These are phyloP conservation scores for Heliconius eleuchia DNA, from an alignment of 1,140 invertebrate species.

Conservation along the genomic window DNA sequence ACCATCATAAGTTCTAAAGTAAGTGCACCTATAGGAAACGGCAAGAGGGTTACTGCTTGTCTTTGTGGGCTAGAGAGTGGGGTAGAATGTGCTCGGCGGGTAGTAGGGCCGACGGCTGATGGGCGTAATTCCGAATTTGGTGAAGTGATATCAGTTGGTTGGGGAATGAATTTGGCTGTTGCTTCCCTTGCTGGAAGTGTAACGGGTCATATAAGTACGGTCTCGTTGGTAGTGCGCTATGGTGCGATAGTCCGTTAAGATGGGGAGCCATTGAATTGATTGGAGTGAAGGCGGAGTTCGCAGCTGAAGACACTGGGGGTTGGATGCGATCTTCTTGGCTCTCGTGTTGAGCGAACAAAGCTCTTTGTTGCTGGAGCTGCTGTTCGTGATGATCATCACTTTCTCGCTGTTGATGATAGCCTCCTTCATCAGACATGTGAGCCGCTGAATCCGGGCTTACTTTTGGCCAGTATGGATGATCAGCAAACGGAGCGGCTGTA, in stretches of 20 bases:
- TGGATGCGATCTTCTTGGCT: constrained; percentile 83
- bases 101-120: constrained; percentile 87
- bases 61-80: constrained; percentile 78
- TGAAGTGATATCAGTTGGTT: constrained; percentile 97
- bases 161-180: constrained; percentile 90
- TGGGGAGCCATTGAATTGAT: constrained; percentile 92
- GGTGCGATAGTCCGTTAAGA: constrained; percentile 86
- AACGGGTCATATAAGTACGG: constrained; percentile 97
- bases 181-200: constrained; percentile 87
- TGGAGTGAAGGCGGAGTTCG: constrained; percentile 94
- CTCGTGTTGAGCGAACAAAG: constrained; percentile 83
- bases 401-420: constrained; percentile 84
- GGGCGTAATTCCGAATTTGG: constrained; percentile 98
- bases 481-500: constrained; percentile 80
- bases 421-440: constrained; percentile 83
- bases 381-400: constrained; percentile 84
- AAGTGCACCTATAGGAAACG: constrained; percentile 59
- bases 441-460: constrained; percentile 88
- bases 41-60: constrained; percentile 77
- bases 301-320: constrained; percentile 78
- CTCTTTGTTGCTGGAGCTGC: constrained; percentile 83
- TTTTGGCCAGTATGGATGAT: constrained; percentile 90
- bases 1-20: constrained; percentile 77
- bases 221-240: constrained; percentile 87
- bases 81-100: constrained; percentile 79